Base-by-base conservation (phyloP, 2,797 vertebrate species). In the Microctenopoma stevenorrisi region DNA sequence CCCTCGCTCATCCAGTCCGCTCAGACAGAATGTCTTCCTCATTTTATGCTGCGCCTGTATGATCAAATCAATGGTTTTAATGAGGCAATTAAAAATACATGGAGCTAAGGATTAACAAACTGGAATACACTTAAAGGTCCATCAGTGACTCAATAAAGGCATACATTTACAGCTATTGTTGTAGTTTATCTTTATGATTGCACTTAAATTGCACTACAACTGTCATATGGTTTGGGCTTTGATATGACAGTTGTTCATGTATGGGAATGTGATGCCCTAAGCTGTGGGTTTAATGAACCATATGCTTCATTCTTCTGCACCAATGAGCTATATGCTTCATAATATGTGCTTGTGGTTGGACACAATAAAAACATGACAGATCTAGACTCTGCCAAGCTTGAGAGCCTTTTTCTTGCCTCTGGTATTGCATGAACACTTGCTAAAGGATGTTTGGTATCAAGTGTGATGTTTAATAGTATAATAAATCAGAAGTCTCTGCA, bases 11-110 rank as follows among this genome's bases (percentile, higher is more conserved):
- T 76, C 77, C 64, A 74, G 73, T 79, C 84, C 81, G 68, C 57
- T 84, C 65, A 78, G 62, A 80, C 68, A 53, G 55, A 59, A 72
- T 26, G 30, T 79, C 76, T 77, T 79, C 74, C 61, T 60, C 22
- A 68, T 81, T 85, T 82, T 80, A 80, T 68, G 53, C 47, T 26
- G 74, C 67, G 35, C 40, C 73, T 73, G 55, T 61, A 76, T 74
- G 80, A 86, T 86, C 81, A 82, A 88, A 86, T 87, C 82, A 83
- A 79, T 86, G 77, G 54, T 70, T 87, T 82, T 88, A 89, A 91
- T 83, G 81, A 83, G 72, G 67, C 83, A 88, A 86, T 91, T 88
- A 87, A 88, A 88, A 82, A 85, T 81, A 88, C 85, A 86, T 84
- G 81, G 74, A 83, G 68, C 72, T 75, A 44, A 68, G 74, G 78